A percentile compares a stretch with the other conserved stretches of the same genome.
Conservation (phyloP, 2,888 invertebrate species). For the Drosophila antonietae region DNA sequence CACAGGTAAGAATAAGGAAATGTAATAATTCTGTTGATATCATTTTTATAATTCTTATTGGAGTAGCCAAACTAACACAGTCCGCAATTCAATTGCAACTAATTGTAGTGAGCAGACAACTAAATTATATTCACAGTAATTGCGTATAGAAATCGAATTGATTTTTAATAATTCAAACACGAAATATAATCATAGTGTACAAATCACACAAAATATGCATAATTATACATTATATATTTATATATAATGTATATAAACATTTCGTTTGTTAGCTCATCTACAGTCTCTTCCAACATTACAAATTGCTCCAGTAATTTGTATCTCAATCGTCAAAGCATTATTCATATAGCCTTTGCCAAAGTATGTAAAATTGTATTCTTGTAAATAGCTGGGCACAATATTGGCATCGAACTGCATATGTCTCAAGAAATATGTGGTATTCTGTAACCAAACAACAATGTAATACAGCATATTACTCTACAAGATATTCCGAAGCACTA, state of each 20-base stretch:
- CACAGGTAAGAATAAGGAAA: background rate
- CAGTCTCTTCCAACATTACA: background rate
- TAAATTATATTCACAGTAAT: background rate
- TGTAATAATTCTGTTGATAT: background rate
- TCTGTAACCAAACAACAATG: background rate
- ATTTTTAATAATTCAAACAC: background rate
- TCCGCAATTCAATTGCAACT: background rate
- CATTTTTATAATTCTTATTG: background rate
- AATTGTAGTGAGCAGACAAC: background rate
- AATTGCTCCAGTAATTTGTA: background rate
- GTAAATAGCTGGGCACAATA: background rate
- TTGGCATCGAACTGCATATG: background rate
- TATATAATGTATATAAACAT: too few species aligned
- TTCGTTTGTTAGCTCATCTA: too few species aligned
- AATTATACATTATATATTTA: background rate
- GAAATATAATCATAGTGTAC: background rate
- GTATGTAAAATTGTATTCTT: slow-evolving; percentile 7
- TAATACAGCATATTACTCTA: background rate
- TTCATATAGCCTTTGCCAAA: background rate
- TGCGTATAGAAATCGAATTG: background rate
- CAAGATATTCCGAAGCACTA: background rate
- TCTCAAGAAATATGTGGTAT: background rate
- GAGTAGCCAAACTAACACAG: background rate
- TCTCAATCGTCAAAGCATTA: background rate
- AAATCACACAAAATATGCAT: background rate